These are phyloP conservation scores for Saguinus imperator DNA, from an alignment of 2,113 vertebrate genomes.

Conservation along the genomic window DNA sequence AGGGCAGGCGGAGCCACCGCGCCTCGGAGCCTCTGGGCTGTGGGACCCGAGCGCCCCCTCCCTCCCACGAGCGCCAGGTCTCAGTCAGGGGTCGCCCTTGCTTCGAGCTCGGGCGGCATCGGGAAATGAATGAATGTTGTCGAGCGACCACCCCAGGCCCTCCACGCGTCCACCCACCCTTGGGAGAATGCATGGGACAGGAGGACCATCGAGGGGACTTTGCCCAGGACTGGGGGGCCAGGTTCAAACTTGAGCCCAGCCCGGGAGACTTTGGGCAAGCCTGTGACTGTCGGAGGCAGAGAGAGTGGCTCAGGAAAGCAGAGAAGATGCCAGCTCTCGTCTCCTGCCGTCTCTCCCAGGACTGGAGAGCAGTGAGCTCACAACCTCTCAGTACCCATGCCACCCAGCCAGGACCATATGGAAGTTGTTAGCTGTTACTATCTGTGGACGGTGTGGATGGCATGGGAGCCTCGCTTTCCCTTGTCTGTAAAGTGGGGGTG, in stretches of 20 bases:
- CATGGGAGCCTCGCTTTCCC: neutral
- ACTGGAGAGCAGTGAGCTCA: neutral
- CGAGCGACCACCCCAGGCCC: accelerated
- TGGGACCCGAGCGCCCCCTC: neutral
- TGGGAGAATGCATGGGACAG: neutral
- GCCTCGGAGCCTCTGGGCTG: neutral
- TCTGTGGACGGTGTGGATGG: neutral
- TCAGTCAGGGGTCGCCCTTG: no score
- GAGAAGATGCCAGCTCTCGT: neutral
- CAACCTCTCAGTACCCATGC: neutral
- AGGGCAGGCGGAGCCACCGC: neutral
- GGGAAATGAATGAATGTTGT: neutral
- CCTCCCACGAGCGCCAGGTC: neutral
- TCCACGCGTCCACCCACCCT: neutral
- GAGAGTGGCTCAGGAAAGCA: accelerated
- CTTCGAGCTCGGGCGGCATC: neutral
- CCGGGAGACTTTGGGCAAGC: neutral
- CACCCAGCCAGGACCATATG: neutral
- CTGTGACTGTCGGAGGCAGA: neutral
- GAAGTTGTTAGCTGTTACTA: neutral
- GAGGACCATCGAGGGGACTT: neutral
- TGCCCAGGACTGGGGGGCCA: neutral
- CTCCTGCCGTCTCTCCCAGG: neutral
- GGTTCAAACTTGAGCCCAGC: neutral
- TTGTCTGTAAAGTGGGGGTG: neutral